Evolutionary conservation across 2,113 vertebrate genomes (phyloP).

Genomic region (Physeter macrocephalus): DNA sequence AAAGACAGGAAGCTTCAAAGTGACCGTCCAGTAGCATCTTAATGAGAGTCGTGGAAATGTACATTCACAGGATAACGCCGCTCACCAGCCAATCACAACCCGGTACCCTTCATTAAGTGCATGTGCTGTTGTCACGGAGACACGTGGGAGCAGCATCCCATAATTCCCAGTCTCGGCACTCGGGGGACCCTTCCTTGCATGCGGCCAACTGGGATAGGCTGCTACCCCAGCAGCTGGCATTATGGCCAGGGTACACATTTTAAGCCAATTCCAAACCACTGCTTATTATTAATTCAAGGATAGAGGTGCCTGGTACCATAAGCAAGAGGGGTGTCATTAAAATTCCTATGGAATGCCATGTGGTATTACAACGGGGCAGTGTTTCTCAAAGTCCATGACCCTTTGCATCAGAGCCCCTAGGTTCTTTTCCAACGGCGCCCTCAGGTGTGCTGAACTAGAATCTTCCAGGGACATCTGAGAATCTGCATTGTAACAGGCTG

Average conservation of each 20-base stretch:
- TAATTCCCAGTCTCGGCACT: background rate
- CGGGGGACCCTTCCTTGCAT: background rate
- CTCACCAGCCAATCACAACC: background rate
- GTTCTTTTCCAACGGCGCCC: background rate
- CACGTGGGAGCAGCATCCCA: fast-evolving
- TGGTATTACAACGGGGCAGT: background rate
- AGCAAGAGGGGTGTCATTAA: background rate
- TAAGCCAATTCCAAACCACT: background rate
- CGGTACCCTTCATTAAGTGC: background rate
- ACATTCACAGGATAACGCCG: background rate
- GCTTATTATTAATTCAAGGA: background rate
- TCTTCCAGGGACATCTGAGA: background rate
- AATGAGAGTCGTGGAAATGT: background rate
- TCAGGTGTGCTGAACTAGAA: background rate
- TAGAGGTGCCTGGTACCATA: background rate
- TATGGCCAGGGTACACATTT: background rate
- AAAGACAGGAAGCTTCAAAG: background rate
- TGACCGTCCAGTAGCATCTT: background rate
- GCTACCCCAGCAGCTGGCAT: background rate
- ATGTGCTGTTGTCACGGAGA: background rate
- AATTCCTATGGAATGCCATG: background rate
- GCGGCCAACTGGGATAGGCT: background rate
- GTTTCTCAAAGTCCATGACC: background rate
- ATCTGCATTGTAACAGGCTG: background rate
- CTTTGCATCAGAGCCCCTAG: background rate